Base-by-base conservation (phyloP, 2,888 invertebrate genomes). In the Acleris emargana region DNA sequence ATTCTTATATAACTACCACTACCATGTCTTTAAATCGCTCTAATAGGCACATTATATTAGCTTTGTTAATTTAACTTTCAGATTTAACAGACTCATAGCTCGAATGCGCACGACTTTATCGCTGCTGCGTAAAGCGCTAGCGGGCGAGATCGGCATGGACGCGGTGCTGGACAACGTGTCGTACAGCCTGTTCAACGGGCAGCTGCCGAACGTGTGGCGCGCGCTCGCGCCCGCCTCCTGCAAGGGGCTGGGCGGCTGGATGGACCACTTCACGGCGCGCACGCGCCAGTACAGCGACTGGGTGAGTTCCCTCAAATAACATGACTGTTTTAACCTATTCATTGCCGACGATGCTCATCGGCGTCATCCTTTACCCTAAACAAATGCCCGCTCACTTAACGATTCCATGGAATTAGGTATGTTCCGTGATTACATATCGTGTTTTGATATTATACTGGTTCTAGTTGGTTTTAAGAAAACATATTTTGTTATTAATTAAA, bases 121-220 rank as follows among this genome's bases (percentile, higher is more conserved):
- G 4, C 94, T 96, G 58, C 91, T 98, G 13, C 94, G 95, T 78
- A 96, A 96, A 83, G 98, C 98, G 0, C 91, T 98, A 64, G 96
- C 96, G 4, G 98, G 98, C 42, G 97, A 98, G 91, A 97, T 98
- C 73, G 97, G 98, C 57, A 97, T 98, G 97, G 97, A 98, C 84
- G 94, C 94, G 20, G 93, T 95, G 51, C 87, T 98, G 68, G 98
- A 98, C 85, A 96, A 96, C 82, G 95, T 98, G 32, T 95, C 97
- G 0, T 94, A 94, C 81, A 95, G 96, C 13, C 89, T 98, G 74
- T 97, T 95, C 89, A 98, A 98, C 86, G 98, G 98, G 5, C 95
- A 95, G 74, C 89, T 98, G 76, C 98, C 98, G 9, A 81, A 82
- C 22, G 95, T 94, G 70, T 98, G 98, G 98, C 93, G 96, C 20